phyloP scores from a whole-genome alignment of 2,113 vertebrate genomes.

The Ciconia maguari region DNA sequence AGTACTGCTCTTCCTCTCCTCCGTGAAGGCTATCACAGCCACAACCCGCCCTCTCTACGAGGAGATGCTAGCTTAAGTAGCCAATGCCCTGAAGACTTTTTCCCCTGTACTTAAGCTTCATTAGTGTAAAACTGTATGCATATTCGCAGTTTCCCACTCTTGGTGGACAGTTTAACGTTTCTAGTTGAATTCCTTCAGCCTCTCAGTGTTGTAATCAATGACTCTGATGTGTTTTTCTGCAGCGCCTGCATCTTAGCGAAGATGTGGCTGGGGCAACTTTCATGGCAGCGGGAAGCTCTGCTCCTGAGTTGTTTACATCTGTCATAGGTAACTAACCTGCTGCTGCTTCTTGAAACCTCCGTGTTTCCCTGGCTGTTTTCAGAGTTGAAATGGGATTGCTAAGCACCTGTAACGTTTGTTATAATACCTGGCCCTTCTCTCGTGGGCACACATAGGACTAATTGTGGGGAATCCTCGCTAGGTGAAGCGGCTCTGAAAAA shows the following conservation, averaged over 20 bases:
- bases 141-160: not conserved
- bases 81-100: not conserved
- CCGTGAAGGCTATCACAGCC: not conserved
- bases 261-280: constrained; percentile 97
- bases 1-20: not conserved
- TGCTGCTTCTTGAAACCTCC: not conserved
- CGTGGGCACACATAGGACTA: accelerated
- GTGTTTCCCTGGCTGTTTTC: accelerated
- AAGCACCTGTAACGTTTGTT: accelerated
- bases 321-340: constrained; percentile 86
- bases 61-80: not conserved
- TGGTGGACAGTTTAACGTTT: accelerated
- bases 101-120: not conserved
- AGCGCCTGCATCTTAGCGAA: constrained; percentile 95
- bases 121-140: not conserved
- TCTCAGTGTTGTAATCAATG: not conserved
- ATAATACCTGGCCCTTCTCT: not conserved
- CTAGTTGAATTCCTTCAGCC: not conserved
- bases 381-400: not conserved
- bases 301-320: constrained; percentile 97
- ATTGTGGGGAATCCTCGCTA: not conserved
- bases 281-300: constrained; percentile 97
- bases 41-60: not conserved
- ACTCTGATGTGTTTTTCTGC: constrained; percentile 42
- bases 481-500: not conserved